Conservation (phyloP, 2,113 vertebrate genomes). For the Nyctereutes procyonoides region DNA sequence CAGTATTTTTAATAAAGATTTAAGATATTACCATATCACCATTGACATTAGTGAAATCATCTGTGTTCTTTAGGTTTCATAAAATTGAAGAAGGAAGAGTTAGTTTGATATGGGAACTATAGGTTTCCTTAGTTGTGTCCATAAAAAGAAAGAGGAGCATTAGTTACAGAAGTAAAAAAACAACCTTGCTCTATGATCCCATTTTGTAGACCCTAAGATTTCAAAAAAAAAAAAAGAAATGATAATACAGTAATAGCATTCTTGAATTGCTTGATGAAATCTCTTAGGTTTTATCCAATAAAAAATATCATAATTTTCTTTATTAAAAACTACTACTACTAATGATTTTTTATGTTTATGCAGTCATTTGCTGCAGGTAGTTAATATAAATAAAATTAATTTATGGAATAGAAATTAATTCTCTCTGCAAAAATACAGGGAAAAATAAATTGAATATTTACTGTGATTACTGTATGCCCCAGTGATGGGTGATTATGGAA, state of each 20-base stretch:
- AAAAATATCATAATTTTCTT: neutral
- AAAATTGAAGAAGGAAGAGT: slow-evolving; percentile 10
- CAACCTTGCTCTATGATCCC: neutral
- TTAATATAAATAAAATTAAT: slow-evolving; percentile 46
- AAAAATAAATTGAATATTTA: slow-evolving; percentile 15
- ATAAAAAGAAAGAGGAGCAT: neutral
- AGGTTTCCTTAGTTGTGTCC: neutral
- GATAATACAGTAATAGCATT: neutral
- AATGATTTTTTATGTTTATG: neutral
- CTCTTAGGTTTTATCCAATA: neutral
- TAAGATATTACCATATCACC: neutral
- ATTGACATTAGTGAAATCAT: neutral
- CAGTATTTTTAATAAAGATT: slow-evolving; percentile 1
- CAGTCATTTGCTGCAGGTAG: neutral
- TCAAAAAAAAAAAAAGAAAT: slow-evolving; percentile 39
- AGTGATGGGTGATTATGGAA: slow-evolving; percentile 29
- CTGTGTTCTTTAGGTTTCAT: slow-evolving; percentile 43
- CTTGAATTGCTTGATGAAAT: slow-evolving; percentile 39
- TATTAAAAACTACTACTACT: neutral
- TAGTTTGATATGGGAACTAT: slow-evolving; percentile 41
- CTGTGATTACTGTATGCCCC: slow-evolving; percentile 24
- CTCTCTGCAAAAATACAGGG: neutral
- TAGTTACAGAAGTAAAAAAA: slow-evolving; percentile 4
- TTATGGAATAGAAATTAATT: slow-evolving; percentile 59
- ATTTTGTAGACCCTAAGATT: slow-evolving; percentile 21